Conservation (phyloP, 2,888 invertebrate genomes). For the Sarcophaga subvicina region DNA sequence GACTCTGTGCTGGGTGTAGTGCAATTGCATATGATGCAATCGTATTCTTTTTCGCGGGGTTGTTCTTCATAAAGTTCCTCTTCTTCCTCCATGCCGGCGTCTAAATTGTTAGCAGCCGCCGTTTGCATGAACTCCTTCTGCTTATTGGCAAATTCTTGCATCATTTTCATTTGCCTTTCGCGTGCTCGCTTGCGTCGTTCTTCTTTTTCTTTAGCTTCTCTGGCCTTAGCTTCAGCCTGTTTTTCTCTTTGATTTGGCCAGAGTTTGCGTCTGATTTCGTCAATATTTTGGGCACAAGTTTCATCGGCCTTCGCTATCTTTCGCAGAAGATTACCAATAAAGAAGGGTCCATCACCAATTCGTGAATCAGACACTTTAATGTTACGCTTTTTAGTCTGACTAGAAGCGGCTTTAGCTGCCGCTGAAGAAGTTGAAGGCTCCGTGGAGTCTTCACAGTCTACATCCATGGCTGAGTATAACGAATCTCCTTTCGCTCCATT, state of each 20-base stretch:
- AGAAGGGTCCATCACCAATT: conserved; percentile 93
- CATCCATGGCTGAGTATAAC: conserved; percentile 75
- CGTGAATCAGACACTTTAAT: conserved; percentile 80
- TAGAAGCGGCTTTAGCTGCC: conserved; percentile 67
- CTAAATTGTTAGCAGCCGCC: conserved; percentile 84
- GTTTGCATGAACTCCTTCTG: conserved; percentile 96
- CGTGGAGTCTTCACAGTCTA: conserved; percentile 79
- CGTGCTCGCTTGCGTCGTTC: conserved; percentile 92
- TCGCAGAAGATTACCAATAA: conserved; percentile 90
- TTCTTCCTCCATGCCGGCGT: conserved; percentile 82
- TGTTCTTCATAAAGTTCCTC: conserved; percentile 85
- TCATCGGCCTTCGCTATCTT: conserved; percentile 88
- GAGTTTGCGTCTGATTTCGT: conserved; percentile 87
- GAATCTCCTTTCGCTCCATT: conserved; percentile 29
- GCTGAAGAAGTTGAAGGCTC: conserved; percentile 72
- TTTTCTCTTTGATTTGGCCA: conserved; percentile 93
- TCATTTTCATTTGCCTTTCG: conserved; percentile 94
- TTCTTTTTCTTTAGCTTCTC: conserved; percentile 87
- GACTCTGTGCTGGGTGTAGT: conserved; percentile 92
- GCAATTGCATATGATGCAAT: conserved; percentile 97
- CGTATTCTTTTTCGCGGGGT: conserved; percentile 88
- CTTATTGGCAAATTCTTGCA: conserved; percentile 95
- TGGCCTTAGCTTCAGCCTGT: conserved; percentile 88
- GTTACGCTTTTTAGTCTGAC: conserved; percentile 75
- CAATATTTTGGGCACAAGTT: conserved; percentile 87